Conservation (phyloP, 2,113 vertebrate genomes). For the Mastomys coucha region DNA sequence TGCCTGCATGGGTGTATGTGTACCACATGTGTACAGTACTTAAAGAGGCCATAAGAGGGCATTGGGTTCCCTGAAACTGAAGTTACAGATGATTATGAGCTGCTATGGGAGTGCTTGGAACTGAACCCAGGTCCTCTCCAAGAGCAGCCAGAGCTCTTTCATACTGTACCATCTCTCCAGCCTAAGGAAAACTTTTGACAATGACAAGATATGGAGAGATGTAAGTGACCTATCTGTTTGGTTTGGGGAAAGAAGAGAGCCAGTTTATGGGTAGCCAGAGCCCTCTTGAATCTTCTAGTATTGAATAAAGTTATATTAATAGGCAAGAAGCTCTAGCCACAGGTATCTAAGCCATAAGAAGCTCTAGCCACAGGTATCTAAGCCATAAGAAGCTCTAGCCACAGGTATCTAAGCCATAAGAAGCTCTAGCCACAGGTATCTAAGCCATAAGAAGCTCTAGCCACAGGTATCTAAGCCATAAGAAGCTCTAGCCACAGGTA, state of each 20-base stretch:
- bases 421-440: no score
- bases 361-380: no score
- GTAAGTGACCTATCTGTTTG: conserved; percentile 31
- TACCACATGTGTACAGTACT: neutral
- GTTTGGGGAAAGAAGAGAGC: conserved; percentile 7
- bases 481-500: no score
- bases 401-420: no score
- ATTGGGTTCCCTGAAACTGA: no score
- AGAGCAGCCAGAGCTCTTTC: neutral
- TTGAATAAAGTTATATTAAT: neutral
- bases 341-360: no score
- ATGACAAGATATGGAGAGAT: conserved; percentile 20
- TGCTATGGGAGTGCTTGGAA: no score
- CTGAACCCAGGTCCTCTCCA: neutral
- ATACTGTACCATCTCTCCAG: neutral
- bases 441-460: no score
- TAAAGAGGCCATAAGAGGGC: neutral
- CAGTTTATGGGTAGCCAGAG: neutral
- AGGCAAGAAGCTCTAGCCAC: no score
- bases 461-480: no score
- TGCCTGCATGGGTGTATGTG: neutral
- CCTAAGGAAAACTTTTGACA: conserved; percentile 56
- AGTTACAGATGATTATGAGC: neutral
- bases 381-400: no score
- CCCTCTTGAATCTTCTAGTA: neutral